These are phyloP conservation scores for Caenorhabditis sp. DNA, from an alignment of 2,888 invertebrate species.

Conservation along the genomic window DNA sequence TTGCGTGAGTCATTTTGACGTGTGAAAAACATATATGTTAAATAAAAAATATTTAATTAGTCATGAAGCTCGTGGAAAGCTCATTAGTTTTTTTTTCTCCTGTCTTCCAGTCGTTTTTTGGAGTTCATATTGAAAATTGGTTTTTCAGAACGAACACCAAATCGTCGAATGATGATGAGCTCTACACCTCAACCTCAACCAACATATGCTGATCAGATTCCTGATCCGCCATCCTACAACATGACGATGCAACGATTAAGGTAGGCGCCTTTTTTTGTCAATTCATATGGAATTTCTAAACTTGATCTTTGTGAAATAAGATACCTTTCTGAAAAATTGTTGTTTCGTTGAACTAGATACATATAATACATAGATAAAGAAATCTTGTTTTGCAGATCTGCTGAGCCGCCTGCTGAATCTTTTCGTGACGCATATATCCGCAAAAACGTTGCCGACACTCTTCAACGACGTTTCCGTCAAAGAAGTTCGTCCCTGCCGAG, in stretches of 20 bases:
- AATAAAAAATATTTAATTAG: too few species aligned
- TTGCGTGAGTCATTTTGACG: constrained; percentile 17
- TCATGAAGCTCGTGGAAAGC: not conserved
- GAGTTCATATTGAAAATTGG: too few species aligned
- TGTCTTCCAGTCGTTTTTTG: not conserved
- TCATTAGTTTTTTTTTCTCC: constrained; percentile 2
- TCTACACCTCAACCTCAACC: constrained; percentile 33
- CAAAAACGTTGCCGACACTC: constrained; percentile 47
- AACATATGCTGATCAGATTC: constrained; percentile 48
- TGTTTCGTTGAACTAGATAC: too few species aligned
- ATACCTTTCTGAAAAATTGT: not conserved
- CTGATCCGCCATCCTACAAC: constrained; percentile 53
- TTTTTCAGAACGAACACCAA: constrained; percentile 23
- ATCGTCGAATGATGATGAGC: constrained; percentile 31
- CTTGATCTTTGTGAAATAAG: too few species aligned
- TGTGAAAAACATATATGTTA: too few species aligned
- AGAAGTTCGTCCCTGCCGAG: constrained; percentile 54
- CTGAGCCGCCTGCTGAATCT: constrained; percentile 41
- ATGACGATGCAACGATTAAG: constrained; percentile 50
- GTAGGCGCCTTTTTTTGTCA: too few species aligned
- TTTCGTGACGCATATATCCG: constrained; percentile 53
- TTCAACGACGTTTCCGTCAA: constrained; percentile 47
- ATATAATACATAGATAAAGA: not conserved
- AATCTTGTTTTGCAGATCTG: constrained; percentile 21
- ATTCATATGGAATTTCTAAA: too few species aligned